Base-by-base conservation (phyloP, 2,888 invertebrate genomes). In the Syrphus vitripennis region DNA sequence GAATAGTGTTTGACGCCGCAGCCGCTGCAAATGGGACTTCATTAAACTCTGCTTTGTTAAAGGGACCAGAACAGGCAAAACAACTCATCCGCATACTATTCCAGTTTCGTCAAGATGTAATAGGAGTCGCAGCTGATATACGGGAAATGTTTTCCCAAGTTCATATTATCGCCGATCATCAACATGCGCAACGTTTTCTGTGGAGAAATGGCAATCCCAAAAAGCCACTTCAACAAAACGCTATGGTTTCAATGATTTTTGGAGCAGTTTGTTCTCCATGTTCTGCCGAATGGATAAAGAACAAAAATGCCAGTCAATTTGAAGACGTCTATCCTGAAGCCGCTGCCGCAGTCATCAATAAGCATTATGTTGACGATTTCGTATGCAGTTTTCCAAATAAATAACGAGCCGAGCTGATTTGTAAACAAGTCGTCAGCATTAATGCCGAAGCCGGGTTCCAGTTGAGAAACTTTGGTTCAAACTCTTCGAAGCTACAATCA, bases 1-100 rank as follows among this genome's bases (percentile, higher is more conserved):
- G n/a, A n/a, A n/a, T n/a, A n/a, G n/a, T 90, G 0, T 90, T 87
- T 53, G 90, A 91, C 72, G 90, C 90, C 7, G 90, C 90, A 2
- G 90, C 90, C 0, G 87, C 71, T 6, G 72, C 70, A 1, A 67
- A 67, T 6, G 48, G 19, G 12, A 48, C 29, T 26, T 26, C 26
- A n/a, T 9, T 53, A 4, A 53, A 53, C n/a, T 53, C 53, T 3
- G n/a, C n/a, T 26, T 26, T 53, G 9, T 9, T 1, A 7, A 53
- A 53, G n/a, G 53, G 53, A 0, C 53, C 53, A 6, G 53, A 53
- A n/a, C 53, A 26, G 6, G 53, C 50, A n/a, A 42, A 42, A 42
- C 42, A 16, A 42, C 3, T 48, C 4, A 48, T 48, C 4, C 4
- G 21, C 12, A 48, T 24, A 24, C 12, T 48, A 9, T 48, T 48